Evolutionary conservation across 2,888 invertebrate genomes (phyloP).

Genomic region (Aspidiotus destructor): DNA sequence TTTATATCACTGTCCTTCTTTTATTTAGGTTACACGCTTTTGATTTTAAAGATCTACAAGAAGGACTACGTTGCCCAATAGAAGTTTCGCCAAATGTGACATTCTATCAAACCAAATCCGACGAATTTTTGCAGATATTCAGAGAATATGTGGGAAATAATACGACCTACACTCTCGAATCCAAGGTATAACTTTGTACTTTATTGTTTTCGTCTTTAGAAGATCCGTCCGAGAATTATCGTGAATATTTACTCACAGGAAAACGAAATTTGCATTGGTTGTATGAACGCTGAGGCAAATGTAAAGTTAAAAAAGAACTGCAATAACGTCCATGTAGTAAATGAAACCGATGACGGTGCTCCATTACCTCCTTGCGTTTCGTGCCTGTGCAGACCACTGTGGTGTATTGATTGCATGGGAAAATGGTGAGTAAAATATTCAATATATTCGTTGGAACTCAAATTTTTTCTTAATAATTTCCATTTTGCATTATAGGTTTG

Average conservation of each 20-base stretch:
- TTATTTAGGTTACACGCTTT: slow-evolving; percentile 57
- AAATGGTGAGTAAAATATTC: slow-evolving; percentile 51
- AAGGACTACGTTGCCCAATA: slow-evolving; percentile 58
- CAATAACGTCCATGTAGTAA: slow-evolving; percentile 41
- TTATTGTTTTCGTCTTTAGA: too few species aligned
- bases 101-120: slow-evolving; percentile 66
- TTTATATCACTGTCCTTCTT: too few species aligned
- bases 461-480: slow-evolving; percentile 24
- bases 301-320: slow-evolving; percentile 69
- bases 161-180: slow-evolving; percentile 45
- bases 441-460: not conserved
- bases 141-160: slow-evolving; percentile 62
- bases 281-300: slow-evolving; percentile 69
- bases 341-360: slow-evolving; percentile 9
- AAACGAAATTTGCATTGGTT: slow-evolving; percentile 76
- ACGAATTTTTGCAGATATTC: slow-evolving; percentile 76
- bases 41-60: slow-evolving; percentile 67
- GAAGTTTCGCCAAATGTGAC: slow-evolving; percentile 57
- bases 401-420: slow-evolving; percentile 78
- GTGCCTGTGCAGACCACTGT: slow-evolving; percentile 75
- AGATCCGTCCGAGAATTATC: not conserved
- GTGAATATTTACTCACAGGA: slow-evolving; percentile 31
- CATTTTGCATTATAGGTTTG: slow-evolving; percentile 52
- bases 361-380: slow-evolving; percentile 37
- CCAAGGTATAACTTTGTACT: slow-evolving; percentile 8